Base-by-base conservation (phyloP, 1,140 invertebrate species). In the Sminthurides bifidus region DNA sequence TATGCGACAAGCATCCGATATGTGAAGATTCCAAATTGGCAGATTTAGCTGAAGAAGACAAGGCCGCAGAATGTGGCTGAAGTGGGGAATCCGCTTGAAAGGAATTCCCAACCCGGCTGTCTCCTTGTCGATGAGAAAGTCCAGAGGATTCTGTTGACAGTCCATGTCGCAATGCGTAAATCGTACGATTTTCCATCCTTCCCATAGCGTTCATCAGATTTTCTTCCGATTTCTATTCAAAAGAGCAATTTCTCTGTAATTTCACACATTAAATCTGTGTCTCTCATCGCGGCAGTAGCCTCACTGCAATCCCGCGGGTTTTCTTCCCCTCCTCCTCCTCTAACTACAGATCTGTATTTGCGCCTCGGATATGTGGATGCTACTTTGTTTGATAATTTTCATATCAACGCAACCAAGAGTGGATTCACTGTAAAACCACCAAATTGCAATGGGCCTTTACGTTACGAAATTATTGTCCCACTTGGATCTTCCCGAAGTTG, bases 121-220 rank as follows among this genome's bases (percentile, higher is more conserved):
- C 52, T 54, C 37, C 50, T 58, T 58, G 58, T 54, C 33, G 33
- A 38, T 54, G 50, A 56, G 54, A 33, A 33, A 41, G 54, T 33
- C 45, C 46, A 49, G 31, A 24, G 41, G 53, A 8, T 41, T 5
- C 8, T 10, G 37, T 17, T 33, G 37, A 30, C 19, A 46, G 53
- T 48, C 56, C 57, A 37, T 63, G 61, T 63, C 61, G 56, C 57
- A 63, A 56, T 63, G 61, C 61, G 60, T 62, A 58, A 62, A 62
- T 56, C 40, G 60, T 62, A 26, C 53, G 43, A 41, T 62, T 62
- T 44, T 38, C 56, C 27, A 38, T 49, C 40, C 54, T 54, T 26
- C 43, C 57, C 43, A 63, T 44, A 2, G 49, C 57, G 46, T 37
- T 59, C 61, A 63, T 54, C 54, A 63, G 51, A 26, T 46, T 59